phyloP scores from a whole-genome alignment of 2,113 vertebrate species.

The Colossoma macropomum region DNA sequence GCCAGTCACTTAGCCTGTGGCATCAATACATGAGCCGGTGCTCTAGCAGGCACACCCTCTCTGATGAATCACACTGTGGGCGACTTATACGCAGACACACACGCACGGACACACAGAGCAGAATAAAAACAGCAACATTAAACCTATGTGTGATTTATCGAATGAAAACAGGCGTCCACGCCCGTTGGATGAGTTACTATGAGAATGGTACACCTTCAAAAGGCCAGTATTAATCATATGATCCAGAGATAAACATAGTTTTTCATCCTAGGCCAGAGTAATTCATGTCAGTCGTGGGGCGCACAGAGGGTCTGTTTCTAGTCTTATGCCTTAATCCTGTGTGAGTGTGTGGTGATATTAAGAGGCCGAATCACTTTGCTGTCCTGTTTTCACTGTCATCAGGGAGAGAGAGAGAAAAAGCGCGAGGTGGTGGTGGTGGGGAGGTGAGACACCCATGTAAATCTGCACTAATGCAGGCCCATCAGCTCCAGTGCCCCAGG shows the following conservation, averaged over 20 bases:
- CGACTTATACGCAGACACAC: conserved; percentile 6
- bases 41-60: conserved; percentile 29
- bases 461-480: conserved; percentile 37
- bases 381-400: conserved; percentile 15
- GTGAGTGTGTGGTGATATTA: conserved; percentile 36
- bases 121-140: conserved; percentile 34
- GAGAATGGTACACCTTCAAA: conserved; percentile 23
- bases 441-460: conserved; percentile 36
- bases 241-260: conserved; percentile 16
- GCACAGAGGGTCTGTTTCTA: conserved; percentile 14
- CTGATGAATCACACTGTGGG: conserved; percentile 45
- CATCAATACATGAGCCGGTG: conserved; percentile 42
- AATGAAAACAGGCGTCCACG: conserved; percentile 21
- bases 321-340: conserved; percentile 16
- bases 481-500: conserved; percentile 29
- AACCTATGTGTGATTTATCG: conserved; percentile 16
- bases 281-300: neutral
- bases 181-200: conserved; percentile 26
- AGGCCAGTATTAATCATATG: conserved; percentile 11
- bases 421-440: conserved; percentile 2
- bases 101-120: neutral
- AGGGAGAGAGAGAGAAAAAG: conserved; percentile 1
- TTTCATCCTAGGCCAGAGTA: conserved; percentile 13
- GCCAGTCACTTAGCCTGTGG: conserved; percentile 46
- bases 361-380: conserved; percentile 9